Evolutionary conservation across 2,113 vertebrate genomes (phyloP).

Genomic region (Caloenas nicobarica): DNA sequence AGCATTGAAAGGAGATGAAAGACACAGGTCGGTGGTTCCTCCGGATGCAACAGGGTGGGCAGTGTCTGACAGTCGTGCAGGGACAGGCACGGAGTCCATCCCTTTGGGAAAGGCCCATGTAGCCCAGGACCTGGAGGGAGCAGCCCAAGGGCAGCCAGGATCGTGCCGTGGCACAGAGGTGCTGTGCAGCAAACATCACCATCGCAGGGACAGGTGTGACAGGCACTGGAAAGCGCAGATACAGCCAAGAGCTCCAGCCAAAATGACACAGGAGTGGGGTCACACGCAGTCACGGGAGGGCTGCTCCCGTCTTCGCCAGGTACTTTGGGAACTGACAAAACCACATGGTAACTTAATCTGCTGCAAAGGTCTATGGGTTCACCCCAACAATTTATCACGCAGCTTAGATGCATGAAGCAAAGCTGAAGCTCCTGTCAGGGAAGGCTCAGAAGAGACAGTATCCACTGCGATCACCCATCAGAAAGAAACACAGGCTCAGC

Average conservation of each 20-base stretch:
- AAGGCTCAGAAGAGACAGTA: background rate
- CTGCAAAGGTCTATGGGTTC: background rate
- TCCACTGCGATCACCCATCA: background rate
- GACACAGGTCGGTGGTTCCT: fast-evolving
- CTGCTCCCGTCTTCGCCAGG: background rate
- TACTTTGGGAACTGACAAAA: background rate
- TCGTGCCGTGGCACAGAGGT: background rate
- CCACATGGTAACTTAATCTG: background rate
- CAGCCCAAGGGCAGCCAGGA: fast-evolving
- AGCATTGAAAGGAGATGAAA: background rate
- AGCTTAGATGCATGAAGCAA: background rate
- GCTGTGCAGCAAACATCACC: background rate
- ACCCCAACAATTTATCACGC: background rate
- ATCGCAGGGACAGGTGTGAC: background rate
- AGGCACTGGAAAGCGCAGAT: background rate
- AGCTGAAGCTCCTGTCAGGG: background rate
- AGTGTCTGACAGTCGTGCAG: background rate
- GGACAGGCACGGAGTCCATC: background rate
- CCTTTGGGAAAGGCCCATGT: background rate
- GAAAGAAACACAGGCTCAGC: background rate
- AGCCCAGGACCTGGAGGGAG: background rate
- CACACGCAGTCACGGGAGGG: fast-evolving
- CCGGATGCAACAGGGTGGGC: too few species aligned
- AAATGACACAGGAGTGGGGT: background rate
- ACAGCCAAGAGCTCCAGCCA: background rate